phyloP scores from a whole-genome alignment of 2,888 invertebrate species.

The Aricia artaxerxes region DNA sequence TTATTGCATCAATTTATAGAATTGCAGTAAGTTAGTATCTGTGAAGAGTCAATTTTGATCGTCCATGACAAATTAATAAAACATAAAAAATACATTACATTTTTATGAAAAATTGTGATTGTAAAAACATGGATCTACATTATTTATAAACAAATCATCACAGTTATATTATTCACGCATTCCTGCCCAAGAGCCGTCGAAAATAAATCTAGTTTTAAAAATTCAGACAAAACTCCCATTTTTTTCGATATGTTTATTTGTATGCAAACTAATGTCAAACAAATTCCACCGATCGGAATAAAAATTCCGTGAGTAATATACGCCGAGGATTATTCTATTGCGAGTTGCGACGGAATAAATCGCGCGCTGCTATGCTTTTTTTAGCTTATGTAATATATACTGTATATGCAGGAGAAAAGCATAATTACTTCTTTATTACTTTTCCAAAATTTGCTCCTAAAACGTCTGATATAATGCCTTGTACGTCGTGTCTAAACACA shows the following conservation, averaged over 20 bases:
- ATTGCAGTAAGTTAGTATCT: no score
- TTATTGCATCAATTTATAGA: no score
- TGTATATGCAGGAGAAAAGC: no score
- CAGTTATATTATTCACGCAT: not conserved
- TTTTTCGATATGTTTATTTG: slow-evolving; percentile 2
- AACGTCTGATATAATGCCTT: no score
- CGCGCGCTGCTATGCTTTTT: not conserved
- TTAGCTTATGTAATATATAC: not conserved
- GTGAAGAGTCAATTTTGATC: not conserved
- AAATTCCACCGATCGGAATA: not conserved
- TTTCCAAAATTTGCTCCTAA: no score
- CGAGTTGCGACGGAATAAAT: not conserved
- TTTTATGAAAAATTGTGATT: slow-evolving; percentile 1
- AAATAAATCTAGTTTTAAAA: slow-evolving; percentile 8
- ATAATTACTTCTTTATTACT: no score
- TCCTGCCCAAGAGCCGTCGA: not conserved
- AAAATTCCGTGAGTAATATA: not conserved
- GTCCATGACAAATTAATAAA: not conserved
- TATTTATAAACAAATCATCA: not conserved
- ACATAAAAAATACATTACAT: not conserved
- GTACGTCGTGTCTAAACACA: no score
- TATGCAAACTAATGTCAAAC: slow-evolving; percentile 9
- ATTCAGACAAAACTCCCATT: not conserved
- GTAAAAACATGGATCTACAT: not conserved
- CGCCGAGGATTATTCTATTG: not conserved